These are phyloP conservation scores for Physocephala rufipes DNA, from an alignment of 2,888 invertebrate species.

Conservation along the genomic window DNA sequence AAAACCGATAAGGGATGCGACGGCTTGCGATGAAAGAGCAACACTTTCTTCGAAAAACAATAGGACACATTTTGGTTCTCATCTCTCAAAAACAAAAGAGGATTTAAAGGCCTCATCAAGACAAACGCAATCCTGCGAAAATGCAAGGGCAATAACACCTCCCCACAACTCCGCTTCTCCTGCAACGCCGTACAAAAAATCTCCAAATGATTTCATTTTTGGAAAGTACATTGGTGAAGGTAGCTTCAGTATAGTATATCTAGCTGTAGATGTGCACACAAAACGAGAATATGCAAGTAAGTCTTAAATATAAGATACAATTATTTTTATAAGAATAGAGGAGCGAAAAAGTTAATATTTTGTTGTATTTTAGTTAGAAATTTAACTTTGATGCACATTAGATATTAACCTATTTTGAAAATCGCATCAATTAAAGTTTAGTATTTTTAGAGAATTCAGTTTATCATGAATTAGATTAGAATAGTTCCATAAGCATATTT, in stretches of 20 bases:
- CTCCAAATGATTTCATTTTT: slow-evolving; percentile 90
- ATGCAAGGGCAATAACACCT: slow-evolving; percentile 34
- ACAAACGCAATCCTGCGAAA: slow-evolving; percentile 33
- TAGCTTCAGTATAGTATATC: slow-evolving; percentile 94
- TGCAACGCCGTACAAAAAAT: slow-evolving; percentile 56
- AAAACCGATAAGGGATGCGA: slow-evolving; percentile 55
- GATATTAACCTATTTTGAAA: no score
- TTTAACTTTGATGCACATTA: no score
- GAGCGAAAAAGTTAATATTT: no score
- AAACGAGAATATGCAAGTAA: slow-evolving; percentile 94
- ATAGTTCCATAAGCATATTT: no score
- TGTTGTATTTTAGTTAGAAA: no score
- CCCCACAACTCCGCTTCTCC: slow-evolving; percentile 39
- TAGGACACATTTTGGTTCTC: slow-evolving; percentile 47
- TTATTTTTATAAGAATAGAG: no score
- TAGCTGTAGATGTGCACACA: slow-evolving; percentile 90
- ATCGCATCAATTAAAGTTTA: no score
- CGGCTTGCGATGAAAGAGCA: slow-evolving; percentile 48
- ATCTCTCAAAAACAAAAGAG: slow-evolving; percentile 30
- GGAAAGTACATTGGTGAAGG: slow-evolving; percentile 97
- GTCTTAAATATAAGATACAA: slow-evolving; percentile 62
- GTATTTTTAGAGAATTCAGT: no score
- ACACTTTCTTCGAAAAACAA: slow-evolving; percentile 49
- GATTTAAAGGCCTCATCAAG: slow-evolving; percentile 37
- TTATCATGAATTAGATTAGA: no score